phyloP scores from a whole-genome alignment of 2,113 vertebrate species.

The Scopus umbretta region DNA sequence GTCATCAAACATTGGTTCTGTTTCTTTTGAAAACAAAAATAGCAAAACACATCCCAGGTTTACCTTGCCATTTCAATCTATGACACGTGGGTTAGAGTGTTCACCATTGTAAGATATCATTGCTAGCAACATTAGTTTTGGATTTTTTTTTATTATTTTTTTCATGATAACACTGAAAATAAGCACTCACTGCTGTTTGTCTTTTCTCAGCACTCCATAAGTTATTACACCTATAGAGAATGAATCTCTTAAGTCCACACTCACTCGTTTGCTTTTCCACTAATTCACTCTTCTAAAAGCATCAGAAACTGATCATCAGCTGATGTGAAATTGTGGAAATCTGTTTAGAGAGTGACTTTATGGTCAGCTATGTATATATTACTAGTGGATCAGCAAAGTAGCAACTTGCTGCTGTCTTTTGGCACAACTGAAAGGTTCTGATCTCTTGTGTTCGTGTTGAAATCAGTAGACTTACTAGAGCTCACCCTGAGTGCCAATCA shows the following conservation, averaged over 20 bases:
- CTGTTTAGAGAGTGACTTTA: not conserved
- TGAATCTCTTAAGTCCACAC: not conserved
- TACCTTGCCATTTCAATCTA: not conserved
- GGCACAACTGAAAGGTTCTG: not conserved
- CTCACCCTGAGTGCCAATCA: rapidly evolving
- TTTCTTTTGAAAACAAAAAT: not conserved
- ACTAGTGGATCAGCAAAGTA: not conserved
- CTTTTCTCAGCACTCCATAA: not conserved
- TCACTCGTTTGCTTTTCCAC: not conserved
- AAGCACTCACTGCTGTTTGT: not conserved
- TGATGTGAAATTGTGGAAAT: not conserved
- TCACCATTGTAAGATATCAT: not conserved
- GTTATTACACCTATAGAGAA: not conserved
- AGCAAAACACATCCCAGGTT: not conserved
- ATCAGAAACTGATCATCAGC: not conserved
- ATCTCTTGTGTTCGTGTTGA: not conserved
- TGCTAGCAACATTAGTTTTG: not conserved
- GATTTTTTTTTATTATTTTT: not conserved
- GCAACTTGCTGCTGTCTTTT: not conserved
- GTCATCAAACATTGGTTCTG: not conserved
- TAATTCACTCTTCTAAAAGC: not conserved
- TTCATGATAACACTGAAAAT: not conserved
- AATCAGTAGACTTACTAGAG: not conserved
- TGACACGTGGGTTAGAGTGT: rapidly evolving
- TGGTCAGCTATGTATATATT: not conserved